Evolutionary conservation across 2,888 invertebrate genomes (phyloP).

Genomic region (Agrochola lota): DNA sequence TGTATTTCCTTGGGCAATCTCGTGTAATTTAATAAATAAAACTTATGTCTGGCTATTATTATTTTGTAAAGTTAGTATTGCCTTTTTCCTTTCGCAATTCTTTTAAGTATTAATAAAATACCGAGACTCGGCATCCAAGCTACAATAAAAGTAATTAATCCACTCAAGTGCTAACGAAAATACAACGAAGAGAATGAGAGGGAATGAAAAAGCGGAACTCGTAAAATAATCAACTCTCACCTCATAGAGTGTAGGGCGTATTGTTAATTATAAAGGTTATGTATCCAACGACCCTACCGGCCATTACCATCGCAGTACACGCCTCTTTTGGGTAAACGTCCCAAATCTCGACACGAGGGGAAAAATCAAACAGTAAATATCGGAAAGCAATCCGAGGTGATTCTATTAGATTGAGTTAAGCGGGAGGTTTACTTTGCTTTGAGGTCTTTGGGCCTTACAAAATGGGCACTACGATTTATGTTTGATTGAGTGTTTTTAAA

Average conservation of each 20-base stretch:
- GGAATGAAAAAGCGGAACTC: constrained; percentile 67
- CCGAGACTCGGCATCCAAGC: constrained; percentile 27
- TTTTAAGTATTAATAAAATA: constrained; percentile 60
- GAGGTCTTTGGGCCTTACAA: constrained; percentile 74
- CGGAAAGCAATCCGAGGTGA: constrained; percentile 89
- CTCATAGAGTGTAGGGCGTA: constrained; percentile 66
- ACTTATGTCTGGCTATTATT: constrained; percentile 22
- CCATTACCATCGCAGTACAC: constrained; percentile 84
- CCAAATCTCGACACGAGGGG: constrained; percentile 87
- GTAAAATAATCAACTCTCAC: constrained; percentile 73
- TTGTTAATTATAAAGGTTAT: constrained; percentile 87
- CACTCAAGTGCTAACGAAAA: constrained; percentile 57
- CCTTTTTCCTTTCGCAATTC: constrained; percentile 43
- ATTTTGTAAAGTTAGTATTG: constrained; percentile 30
- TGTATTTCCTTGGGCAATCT: constrained; percentile 49
- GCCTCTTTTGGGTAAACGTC: constrained; percentile 86
- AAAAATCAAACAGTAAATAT: constrained; percentile 90
- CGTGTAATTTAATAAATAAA: constrained; percentile 46
- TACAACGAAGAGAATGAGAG: constrained; percentile 51
- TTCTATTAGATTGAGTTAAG: constrained; percentile 89
- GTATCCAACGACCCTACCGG: constrained; percentile 82
- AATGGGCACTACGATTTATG: constrained; percentile 73
- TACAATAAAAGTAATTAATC: constrained; percentile 67
- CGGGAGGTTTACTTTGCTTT: constrained; percentile 78
- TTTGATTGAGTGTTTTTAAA: constrained; percentile 64